Base-by-base conservation (phyloP, 2,888 invertebrate species). In the Agrochola lychnidis region DNA sequence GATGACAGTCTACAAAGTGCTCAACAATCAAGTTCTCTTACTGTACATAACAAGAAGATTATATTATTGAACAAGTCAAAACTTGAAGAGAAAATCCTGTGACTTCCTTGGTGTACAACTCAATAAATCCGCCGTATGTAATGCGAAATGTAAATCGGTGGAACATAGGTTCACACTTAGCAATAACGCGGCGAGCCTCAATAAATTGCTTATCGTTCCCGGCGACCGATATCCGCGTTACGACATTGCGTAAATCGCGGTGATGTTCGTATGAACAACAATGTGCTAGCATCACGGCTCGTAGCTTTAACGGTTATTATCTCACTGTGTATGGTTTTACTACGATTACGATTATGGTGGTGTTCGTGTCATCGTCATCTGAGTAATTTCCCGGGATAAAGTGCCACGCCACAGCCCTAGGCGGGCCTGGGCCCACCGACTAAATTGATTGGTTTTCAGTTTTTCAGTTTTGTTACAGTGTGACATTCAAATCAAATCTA, bases 121-220 rank as follows among this genome's bases (percentile, higher is more conserved):
- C 76, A 68, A 77, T 77, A 71, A 80, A 76, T 48, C 53, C 66
- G 19, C 40, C 51, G 48, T 66, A 36, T 73, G 77, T 73, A 72
- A 78, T 73, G 45, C 25, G 78, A 63, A 45, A 76, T 83, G 72
- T 81, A 81, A 82, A 80, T 78, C 78, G 69, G 73, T 68, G 19
- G 73, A 79, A 78, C 77, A 86, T 78, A 73, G 59, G 78, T 76
- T 76, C 70, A 76, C 79, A 78, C 73, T 81, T 72, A 78, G 79
- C 81, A 86, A 77, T 83, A 85, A 81, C 71, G 72, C 70, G 66
- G 70, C 69, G 76, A 79, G 83, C 73, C 75, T 75, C 78, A 76
- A 86, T 89, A 87, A 79, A 82, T 81, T 57, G 83, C 78, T 83
- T 83, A 89, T 88, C 86, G 63, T 72, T 76, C 57, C 25, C 72